Evolutionary conservation across 2,888 invertebrate genomes (phyloP), one percentile per base, ranked within the genome.

Genomic region (Nematopogon swammerdamellus): DNA sequence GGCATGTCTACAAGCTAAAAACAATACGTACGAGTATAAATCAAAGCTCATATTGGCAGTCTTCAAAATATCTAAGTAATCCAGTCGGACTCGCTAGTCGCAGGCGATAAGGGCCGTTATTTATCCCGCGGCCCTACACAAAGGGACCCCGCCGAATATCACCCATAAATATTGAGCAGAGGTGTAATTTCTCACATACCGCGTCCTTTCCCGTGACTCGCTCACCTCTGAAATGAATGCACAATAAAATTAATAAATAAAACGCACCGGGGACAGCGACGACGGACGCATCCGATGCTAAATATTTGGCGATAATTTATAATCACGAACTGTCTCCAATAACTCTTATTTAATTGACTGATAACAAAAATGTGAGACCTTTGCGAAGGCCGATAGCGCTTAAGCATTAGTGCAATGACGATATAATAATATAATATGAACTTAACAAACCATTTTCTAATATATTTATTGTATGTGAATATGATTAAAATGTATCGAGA

Each of bases 111-210:
- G 76, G 72, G 68, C 68, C 70, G 77, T 79, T 77, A 79, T 79
- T 79, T 79, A 79, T 79, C 74, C 73, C 73, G 74, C 74, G 73
- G 73, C 76, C 69, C 68, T 70, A 64, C 67, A 79, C 79, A 79
- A 79, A 79, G 79, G 74, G 68, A 72, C 79, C n/a, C 79, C 75
- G 77, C 79, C 77, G 76, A 79, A 79, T 79, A 79, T 79, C 76
- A 76, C 73, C 79, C 79, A 79, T 79, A 79, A 79, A 79, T 79
- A 79, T 79, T 79, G 79, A 77, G 65, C 70, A 72, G 75, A 77
- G 77, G 79, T 79, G 79, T 79, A 79, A 77, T 79, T 79, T 79
- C 77, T 79, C 79, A 79, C 79, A 79, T 79, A 77, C 79, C 79
- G 73, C 67, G 73, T 75, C 76, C 71, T 36, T 36, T 14, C 36